Evolutionary conservation across 2,888 invertebrate species (phyloP).

Genomic region (Vanessa cardui): DNA sequence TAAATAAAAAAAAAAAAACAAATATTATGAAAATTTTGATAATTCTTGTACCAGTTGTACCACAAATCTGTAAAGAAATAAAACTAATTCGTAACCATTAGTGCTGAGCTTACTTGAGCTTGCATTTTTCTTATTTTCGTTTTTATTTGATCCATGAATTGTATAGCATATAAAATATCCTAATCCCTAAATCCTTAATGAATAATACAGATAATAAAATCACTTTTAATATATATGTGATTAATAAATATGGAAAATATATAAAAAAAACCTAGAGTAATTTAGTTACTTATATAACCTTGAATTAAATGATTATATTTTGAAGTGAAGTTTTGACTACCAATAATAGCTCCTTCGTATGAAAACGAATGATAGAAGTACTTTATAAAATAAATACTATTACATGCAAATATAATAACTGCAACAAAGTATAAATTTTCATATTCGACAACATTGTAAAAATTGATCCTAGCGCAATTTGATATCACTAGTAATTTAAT

Average conservation of each 20-base stretch:
- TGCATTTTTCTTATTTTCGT: conserved; percentile 37
- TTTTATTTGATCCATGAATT: conserved; percentile 27
- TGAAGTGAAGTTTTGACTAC: too few species aligned
- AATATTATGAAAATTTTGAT: conserved; percentile 45
- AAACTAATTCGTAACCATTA: conserved; percentile 45
- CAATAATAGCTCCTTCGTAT: background rate
- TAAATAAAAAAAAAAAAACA: conserved; percentile 43
- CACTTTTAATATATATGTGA: background rate
- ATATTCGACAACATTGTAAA: background rate
- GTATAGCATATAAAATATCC: background rate
- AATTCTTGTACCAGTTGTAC: conserved; percentile 48
- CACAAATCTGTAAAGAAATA: conserved; percentile 47
- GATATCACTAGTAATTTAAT: background rate
- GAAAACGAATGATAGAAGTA: background rate
- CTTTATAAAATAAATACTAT: background rate
- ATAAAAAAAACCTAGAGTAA: background rate
- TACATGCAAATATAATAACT: too few species aligned
- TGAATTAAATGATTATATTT: conserved; percentile 1
- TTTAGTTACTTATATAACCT: background rate
- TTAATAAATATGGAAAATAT: background rate
- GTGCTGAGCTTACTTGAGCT: conserved; percentile 41
- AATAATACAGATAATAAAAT: background rate
- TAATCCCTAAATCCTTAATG: conserved; percentile 7
- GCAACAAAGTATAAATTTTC: too few species aligned
- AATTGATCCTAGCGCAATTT: background rate